A percentile compares a stretch with the other conserved stretches of the same genome.
phyloP scores from a whole-genome alignment of 1,140 invertebrate genomes.

The Caerostris extrusa region DNA sequence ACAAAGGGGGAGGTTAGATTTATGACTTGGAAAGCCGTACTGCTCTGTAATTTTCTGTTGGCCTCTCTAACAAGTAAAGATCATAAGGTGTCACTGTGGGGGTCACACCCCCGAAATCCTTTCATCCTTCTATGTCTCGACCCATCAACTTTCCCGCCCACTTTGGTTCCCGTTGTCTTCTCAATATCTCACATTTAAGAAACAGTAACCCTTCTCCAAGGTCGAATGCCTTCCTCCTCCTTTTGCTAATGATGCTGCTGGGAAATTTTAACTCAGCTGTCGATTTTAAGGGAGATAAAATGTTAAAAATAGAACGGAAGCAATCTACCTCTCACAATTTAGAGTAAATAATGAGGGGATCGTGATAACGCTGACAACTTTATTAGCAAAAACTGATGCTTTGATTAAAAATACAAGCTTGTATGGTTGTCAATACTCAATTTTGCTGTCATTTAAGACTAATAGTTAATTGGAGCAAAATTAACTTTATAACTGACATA shows the following conservation, averaged over 20 bases:
- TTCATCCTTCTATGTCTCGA: not conserved
- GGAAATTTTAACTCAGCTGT: not conserved
- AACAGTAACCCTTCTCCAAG: not conserved
- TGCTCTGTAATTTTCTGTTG: not conserved
- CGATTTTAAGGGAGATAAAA: not conserved
- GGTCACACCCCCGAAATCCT: not conserved
- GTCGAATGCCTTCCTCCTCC: not conserved
- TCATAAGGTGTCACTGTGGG: not conserved
- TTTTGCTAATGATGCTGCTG: not conserved
- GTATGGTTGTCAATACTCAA: too few relatives aligned
- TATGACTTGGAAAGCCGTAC: not conserved
- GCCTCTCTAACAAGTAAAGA: not conserved
- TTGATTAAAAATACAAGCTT: not conserved
- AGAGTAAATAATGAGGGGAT: not conserved
- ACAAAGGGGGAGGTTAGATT: slow-evolving; percentile 3
- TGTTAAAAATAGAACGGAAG: not conserved
- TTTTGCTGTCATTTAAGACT: too few relatives aligned
- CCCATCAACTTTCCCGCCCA: not conserved
- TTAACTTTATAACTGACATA: too few relatives aligned
- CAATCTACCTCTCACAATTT: not conserved
- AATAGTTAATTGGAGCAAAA: too few relatives aligned
- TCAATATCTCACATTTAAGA: not conserved
- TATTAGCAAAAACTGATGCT: not conserved
- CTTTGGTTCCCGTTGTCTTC: not conserved
- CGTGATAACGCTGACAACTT: not conserved